Evolutionary conservation across 64 coral and sea anemone genomes (phyloP).

Genomic region (Montipora foliosa): DNA sequence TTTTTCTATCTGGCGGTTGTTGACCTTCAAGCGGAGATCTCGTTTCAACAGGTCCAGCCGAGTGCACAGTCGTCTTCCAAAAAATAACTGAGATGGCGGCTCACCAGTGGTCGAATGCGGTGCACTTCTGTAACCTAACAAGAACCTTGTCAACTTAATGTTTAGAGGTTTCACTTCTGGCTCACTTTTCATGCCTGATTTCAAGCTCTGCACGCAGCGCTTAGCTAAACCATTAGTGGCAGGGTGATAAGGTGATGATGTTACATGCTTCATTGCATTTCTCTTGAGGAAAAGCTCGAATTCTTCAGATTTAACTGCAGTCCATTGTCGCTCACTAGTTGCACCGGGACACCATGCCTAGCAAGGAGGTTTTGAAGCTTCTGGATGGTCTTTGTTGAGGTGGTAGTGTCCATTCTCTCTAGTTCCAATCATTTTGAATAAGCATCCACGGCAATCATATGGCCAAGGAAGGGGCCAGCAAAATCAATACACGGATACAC

Average conservation of each 20-base stretch:
- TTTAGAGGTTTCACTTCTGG: background rate
- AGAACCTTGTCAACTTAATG: background rate
- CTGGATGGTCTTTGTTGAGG: too few relatives aligned
- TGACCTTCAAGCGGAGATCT: background rate
- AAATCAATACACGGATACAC: too few relatives aligned
- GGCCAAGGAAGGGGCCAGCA: too few relatives aligned
- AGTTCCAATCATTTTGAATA: too few relatives aligned
- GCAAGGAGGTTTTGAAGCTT: too few relatives aligned
- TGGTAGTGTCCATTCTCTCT: too few relatives aligned
- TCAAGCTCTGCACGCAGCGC: conserved; percentile 26
- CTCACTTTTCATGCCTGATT: background rate
- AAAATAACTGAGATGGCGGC: background rate
- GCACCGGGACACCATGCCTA: too few relatives aligned
- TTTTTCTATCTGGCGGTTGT: too few relatives aligned
- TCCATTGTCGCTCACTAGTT: too few relatives aligned
- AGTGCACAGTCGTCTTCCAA: conserved; percentile 1
- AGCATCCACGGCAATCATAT: too few relatives aligned
- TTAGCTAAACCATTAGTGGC: conserved; percentile 29
- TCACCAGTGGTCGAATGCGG: too few relatives aligned
- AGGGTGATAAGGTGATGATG: conserved; percentile 26
- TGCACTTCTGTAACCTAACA: background rate
- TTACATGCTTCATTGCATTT: conserved; percentile 1
- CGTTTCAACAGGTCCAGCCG: conserved; percentile 8
- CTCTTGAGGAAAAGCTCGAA: background rate
- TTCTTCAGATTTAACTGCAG: too few relatives aligned